Conservation (phyloP, 2,888 invertebrate genomes). For the Pristionchus maxplancki region DNA sequence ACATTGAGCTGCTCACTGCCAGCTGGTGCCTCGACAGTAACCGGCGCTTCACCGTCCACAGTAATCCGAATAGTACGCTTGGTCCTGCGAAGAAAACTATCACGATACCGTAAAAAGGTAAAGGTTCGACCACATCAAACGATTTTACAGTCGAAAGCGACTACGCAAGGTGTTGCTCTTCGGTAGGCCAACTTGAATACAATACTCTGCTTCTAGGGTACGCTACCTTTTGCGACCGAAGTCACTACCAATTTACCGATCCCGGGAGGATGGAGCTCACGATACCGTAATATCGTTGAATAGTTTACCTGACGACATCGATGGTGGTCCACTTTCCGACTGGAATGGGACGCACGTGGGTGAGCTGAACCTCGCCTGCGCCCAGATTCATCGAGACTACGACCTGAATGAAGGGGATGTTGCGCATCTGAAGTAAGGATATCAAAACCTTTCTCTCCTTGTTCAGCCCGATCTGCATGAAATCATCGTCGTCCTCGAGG, state of each 20-base stretch:
- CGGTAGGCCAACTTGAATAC: too few relatives aligned
- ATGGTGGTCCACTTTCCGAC: conserved; percentile 61
- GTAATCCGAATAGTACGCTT: conserved; percentile 58
- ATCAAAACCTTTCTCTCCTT: conserved; percentile 25
- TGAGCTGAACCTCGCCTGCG: conserved; percentile 60
- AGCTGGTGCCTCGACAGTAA: conserved; percentile 59
- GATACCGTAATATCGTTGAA: too few relatives aligned
- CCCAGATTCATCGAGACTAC: conserved; percentile 62
- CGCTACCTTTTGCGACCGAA: too few relatives aligned
- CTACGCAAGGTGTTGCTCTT: too few relatives aligned
- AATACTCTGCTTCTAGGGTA: not conserved
- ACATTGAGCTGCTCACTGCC: conserved; percentile 67
- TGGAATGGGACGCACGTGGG: conserved; percentile 59
- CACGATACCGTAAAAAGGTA: too few relatives aligned
- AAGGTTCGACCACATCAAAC: too few relatives aligned
- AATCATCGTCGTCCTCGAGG: conserved; percentile 44
- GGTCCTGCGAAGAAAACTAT: conserved; percentile 53
- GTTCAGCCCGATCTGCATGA: conserved; percentile 23
- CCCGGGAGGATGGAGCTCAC: too few relatives aligned
- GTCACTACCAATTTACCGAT: too few relatives aligned
- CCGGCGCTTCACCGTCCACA: conserved; percentile 62
- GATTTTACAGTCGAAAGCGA: too few relatives aligned
- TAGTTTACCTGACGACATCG: conserved; percentile 61
- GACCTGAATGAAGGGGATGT: conserved; percentile 2
- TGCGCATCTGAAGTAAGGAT: not conserved